Base-by-base conservation (phyloP, 2,888 invertebrate species). In the Trissolcus brochymenae region DNA sequence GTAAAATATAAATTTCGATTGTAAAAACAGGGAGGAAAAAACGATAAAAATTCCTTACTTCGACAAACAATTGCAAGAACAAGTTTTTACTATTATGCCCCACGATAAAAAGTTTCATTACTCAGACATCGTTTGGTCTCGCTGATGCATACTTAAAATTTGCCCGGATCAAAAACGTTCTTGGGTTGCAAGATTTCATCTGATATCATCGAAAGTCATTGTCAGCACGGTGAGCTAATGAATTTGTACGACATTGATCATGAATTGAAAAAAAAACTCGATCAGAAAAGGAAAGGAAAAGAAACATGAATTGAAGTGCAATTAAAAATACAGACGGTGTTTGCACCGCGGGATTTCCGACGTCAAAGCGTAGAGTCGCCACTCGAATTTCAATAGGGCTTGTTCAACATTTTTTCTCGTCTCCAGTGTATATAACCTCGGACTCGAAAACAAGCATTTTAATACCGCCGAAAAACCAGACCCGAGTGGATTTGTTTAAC, bases 331-430 rank as follows among this genome's bases (percentile, higher is more conserved):
- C 54, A 61, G 50, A 16, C 21, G 21, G 54, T 64, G 50, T 64
- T 62, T 75, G 61, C 50, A 11, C 35, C 9, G 21, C 74, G 67
- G 21, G 59, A 57, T 65, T 68, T 51, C 43, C 75, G 59, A 75
- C 68, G 75, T 75, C 75, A 65, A 57, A 59, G n/a, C 68, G 35
- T 9, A 11, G 54, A 62, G 54, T 67, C 59, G 68, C 74, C 59
- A 68, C 49, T 68, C 64, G 75, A 75, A 75, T 70, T 64, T 59
- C 75, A 75, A 75, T 75, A 59, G 55, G 64, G 68, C 35, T 35
- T 11, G 35, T 35, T 64, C 57, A 55, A 55, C 50, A 61, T 16
- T 68, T 75, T 75, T 75, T 75, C 62, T 57, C 4, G 3, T 25
- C 25, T 25, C 50, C 60, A n/a, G 50, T 60, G 41, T 14, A 46